Conservation (phyloP, 1,140 invertebrate species). For the Oncopodura yosiiana region DNA sequence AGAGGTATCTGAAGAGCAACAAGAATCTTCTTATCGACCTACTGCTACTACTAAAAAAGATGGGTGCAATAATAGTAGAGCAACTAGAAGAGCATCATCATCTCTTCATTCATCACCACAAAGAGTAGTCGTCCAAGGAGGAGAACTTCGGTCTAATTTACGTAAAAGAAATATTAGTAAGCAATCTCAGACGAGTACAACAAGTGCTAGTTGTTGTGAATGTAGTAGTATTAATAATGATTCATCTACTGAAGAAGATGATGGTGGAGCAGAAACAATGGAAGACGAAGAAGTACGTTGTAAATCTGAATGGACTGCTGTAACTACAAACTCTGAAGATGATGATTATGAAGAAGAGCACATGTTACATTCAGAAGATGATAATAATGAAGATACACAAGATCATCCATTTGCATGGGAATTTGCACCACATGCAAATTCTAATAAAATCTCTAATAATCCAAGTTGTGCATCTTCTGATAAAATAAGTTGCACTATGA, state of each 20-base stretch:
- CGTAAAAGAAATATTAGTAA: conserved; percentile 31
- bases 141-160: conserved; percentile 21
- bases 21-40: neutral
- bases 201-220: conserved; percentile 26
- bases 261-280: conserved; percentile 23
- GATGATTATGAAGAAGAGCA: conserved; percentile 30
- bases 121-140: no score
- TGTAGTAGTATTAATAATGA: conserved; percentile 29
- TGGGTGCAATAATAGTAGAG: neutral
- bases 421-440: no score
- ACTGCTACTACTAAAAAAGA: neutral
- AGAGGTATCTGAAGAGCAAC: conserved; percentile 12
- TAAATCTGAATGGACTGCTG: conserved; percentile 45
- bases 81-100: neutral
- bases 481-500: conserved; percentile 83
- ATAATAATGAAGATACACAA: conserved; percentile 29
- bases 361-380: conserved; percentile 10
- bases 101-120: no score
- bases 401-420: conserved; percentile 60
- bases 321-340: conserved; percentile 43
- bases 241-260: conserved; percentile 21
- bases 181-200: conserved; percentile 26
- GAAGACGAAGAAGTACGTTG: conserved; percentile 31
- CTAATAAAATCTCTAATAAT: conserved; percentile 39
- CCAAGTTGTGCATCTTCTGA: conserved; percentile 58